Conservation (phyloP, 2,888 invertebrate species). For the Cheilosia grossa region DNA sequence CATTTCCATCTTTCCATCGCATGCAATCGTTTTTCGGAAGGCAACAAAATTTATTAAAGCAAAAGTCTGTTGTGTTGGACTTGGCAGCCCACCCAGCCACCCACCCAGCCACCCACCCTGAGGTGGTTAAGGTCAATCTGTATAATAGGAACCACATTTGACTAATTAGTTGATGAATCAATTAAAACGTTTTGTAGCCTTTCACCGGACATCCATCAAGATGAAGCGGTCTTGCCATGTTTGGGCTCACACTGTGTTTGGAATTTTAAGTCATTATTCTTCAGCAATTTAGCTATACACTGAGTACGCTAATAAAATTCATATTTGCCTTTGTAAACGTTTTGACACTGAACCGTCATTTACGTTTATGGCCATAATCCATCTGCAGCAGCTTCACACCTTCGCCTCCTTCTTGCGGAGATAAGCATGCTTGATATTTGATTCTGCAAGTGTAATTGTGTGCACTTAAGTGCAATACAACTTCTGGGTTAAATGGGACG, state of each 20-base stretch:
- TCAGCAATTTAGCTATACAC: slow-evolving; percentile 37
- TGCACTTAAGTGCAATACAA: slow-evolving; percentile 46
- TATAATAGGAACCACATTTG: not conserved
- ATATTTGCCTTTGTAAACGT: slow-evolving; percentile 48
- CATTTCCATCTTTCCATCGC: slow-evolving; percentile 15
- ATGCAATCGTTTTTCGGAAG: slow-evolving; percentile 1
- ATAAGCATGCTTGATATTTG: slow-evolving; percentile 33
- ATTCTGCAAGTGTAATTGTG: slow-evolving; percentile 43
- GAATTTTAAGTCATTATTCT: slow-evolving; percentile 48
- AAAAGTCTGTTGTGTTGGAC: not conserved
- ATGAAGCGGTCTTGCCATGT: not conserved
- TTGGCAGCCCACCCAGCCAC: not conserved
- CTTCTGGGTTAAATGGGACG: slow-evolving; percentile 48
- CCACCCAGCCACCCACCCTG: slow-evolving; percentile 15
- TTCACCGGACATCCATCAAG: slow-evolving; percentile 51
- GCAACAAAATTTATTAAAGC: too few species aligned
- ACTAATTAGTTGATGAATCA: slow-evolving; percentile 35
- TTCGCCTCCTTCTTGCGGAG: slow-evolving; percentile 29
- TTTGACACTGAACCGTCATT: slow-evolving; percentile 66
- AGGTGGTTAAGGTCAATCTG: slow-evolving; percentile 21
- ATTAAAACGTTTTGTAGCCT: slow-evolving; percentile 36
- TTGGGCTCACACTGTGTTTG: slow-evolving; percentile 6
- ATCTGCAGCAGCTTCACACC: slow-evolving; percentile 49
- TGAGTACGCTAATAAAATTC: slow-evolving; percentile 16
- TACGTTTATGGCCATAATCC: slow-evolving; percentile 53